Conservation (phyloP, 2,797 vertebrate species). For the Lepus townsendii region DNA sequence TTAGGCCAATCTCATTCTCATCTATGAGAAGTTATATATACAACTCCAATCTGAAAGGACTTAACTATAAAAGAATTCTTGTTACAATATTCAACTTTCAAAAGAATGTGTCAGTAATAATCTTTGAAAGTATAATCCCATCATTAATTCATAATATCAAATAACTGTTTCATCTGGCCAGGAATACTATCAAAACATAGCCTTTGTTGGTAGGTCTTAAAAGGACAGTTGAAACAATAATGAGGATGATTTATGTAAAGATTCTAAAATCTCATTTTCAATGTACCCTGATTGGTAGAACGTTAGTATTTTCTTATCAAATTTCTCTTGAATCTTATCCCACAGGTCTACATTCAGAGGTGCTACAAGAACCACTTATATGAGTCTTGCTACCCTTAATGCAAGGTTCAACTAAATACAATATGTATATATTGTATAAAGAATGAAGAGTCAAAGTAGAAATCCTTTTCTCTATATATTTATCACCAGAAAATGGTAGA, state of each 20-base stretch:
- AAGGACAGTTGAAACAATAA: background rate
- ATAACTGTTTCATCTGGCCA: background rate
- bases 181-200: background rate
- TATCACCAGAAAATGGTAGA: background rate
- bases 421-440: background rate
- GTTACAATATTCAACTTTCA: background rate
- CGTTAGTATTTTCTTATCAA: background rate
- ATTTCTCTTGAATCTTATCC: background rate
- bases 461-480: background rate
- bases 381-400: background rate
- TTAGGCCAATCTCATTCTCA: background rate
- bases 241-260: background rate
- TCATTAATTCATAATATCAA: background rate
- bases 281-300: background rate
- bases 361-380: background rate
- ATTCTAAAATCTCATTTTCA: background rate
- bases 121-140: background rate
- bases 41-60: background rate
- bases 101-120: background rate
- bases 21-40: background rate
- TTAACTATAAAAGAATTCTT: background rate
- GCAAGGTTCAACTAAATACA: background rate
- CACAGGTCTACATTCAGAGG: background rate
- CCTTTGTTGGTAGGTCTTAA: background rate
- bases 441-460: background rate